Percentiles rank a stretch among this genome's conserved stretches.
Conservation (phyloP, 2,888 invertebrate species). For the Hipparchia sbordonii region DNA sequence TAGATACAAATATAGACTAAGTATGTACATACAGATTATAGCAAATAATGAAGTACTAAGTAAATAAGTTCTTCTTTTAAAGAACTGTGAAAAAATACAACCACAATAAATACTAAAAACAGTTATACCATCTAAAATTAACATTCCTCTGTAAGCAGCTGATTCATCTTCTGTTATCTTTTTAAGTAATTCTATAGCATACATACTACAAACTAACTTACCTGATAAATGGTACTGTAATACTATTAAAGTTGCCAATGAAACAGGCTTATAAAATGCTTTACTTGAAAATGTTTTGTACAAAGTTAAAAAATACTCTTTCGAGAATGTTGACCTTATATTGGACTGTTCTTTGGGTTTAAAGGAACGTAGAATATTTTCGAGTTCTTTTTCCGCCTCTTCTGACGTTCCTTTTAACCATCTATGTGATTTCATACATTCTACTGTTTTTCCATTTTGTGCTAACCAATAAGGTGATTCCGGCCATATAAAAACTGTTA, state of each 20-base stretch:
- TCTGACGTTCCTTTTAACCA: constrained; percentile 21
- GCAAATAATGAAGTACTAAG: constrained; percentile 23
- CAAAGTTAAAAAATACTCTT: background rate
- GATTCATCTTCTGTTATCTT: constrained; percentile 44
- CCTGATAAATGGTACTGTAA: constrained; percentile 45
- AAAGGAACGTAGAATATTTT: constrained; percentile 1
- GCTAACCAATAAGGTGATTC: constrained; percentile 54
- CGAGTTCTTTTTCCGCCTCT: constrained; percentile 17
- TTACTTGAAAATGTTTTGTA: constrained; percentile 16
- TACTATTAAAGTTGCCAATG: constrained; percentile 46
- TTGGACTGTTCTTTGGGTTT: background rate
- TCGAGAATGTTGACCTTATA: constrained; percentile 1
- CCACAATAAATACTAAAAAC: constrained; percentile 58
- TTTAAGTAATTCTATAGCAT: constrained; percentile 45
- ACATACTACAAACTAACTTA: constrained; percentile 44
- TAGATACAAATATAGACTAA: constrained; percentile 43
- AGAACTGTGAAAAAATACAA: constrained; percentile 52
- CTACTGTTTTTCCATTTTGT: constrained; percentile 10
- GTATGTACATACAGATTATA: constrained; percentile 35
- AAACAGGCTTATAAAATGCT: constrained; percentile 51
- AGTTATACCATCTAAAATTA: constrained; percentile 50
- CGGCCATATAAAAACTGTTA: constrained; percentile 37
- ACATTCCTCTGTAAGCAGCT: constrained; percentile 48
- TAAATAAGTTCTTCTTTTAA: constrained; percentile 49
- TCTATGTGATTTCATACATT: constrained; percentile 19